phyloP scores from a whole-genome alignment of 2,113 vertebrate species.

The Alectura lathami region DNA sequence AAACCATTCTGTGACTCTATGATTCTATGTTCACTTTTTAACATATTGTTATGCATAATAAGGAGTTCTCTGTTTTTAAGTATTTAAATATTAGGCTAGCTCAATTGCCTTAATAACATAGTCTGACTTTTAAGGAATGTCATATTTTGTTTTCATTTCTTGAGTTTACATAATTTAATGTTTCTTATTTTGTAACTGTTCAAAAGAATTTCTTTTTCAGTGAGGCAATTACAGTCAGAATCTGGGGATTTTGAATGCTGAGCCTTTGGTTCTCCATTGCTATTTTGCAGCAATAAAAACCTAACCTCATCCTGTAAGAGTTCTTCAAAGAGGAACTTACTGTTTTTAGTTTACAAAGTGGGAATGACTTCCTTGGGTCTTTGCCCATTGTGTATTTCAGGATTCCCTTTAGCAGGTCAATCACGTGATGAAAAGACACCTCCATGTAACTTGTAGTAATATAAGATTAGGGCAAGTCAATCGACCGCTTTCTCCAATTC shows the following conservation, averaged over 20 bases:
- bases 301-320: not conserved
- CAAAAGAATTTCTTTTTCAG: not conserved
- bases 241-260: not conserved
- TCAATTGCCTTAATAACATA: not conserved
- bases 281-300: not conserved
- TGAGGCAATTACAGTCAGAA: not conserved
- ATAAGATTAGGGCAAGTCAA: not conserved
- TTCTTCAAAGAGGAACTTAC: not conserved
- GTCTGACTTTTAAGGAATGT: not conserved
- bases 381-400: not conserved
- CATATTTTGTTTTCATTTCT: not conserved
- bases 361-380: not conserved
- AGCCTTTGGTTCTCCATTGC: not conserved
- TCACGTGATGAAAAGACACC: not conserved
- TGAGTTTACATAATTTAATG: not conserved
- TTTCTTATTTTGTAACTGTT: constrained; percentile 10
- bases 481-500: not conserved
- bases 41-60: not conserved
- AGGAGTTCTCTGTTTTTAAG: not conserved
- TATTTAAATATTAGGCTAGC: not conserved
- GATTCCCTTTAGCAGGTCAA: not conserved
- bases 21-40: not conserved
- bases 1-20: too few species aligned
- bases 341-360: not conserved
- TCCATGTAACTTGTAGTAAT: not conserved